phyloP scores from a whole-genome alignment of 2,113 vertebrate species.

The Upupa epops region DNA sequence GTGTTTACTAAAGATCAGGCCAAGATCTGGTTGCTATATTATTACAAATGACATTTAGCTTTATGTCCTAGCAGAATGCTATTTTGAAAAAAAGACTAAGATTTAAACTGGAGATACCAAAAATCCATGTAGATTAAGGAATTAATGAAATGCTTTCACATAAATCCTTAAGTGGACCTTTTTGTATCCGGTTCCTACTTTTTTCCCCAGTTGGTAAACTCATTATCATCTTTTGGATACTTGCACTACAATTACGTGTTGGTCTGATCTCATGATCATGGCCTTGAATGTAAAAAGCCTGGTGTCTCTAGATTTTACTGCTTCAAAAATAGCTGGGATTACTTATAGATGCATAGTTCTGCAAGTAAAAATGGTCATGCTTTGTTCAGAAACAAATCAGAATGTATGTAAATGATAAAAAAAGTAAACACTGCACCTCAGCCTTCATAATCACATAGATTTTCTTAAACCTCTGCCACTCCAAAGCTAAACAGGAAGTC shows the following conservation, averaged over 20 bases:
- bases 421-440: not conserved
- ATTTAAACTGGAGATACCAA: not conserved
- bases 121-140: not conserved
- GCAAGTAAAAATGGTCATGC: not conserved
- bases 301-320: not conserved
- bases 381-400: not conserved
- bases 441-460: not conserved
- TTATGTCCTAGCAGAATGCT: not conserved
- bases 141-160: not conserved
- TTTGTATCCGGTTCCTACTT: not conserved
- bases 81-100: not conserved
- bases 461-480: not conserved
- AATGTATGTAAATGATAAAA: not conserved
- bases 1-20: not conserved
- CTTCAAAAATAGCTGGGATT: not conserved
- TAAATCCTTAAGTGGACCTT: not conserved
- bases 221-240: not conserved
- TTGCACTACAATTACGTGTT: not conserved
- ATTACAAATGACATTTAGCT: not conserved
- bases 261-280: not conserved
- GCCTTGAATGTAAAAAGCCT: not conserved
- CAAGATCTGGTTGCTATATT: not conserved
- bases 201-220: not conserved
- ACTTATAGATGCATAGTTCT: not conserved
- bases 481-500: not conserved